Evolutionary conservation across 2,797 vertebrate species (phyloP).

Genomic region (Sciurus vulgaris): DNA sequence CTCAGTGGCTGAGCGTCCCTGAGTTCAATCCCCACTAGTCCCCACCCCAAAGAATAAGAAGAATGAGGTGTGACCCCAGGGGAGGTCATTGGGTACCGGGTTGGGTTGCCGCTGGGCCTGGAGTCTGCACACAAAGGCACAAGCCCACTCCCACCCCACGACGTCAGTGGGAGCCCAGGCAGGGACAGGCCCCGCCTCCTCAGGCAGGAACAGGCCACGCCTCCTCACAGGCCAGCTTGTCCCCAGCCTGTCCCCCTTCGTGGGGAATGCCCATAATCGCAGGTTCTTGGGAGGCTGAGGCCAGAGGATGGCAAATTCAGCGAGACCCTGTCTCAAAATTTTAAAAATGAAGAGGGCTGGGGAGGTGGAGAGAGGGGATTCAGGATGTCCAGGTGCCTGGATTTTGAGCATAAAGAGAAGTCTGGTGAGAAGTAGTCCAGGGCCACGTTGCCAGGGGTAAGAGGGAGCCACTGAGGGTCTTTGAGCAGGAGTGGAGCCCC

Average conservation of each 20-base stretch:
- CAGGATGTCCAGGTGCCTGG: neutral
- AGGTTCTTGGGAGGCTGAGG: neutral
- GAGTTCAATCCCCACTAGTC: neutral
- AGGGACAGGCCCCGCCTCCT: too few species aligned
- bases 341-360: neutral
- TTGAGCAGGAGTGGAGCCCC: neutral
- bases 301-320: neutral
- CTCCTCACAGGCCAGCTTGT: neutral
- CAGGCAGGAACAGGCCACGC: too few species aligned
- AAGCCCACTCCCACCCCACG: too few species aligned
- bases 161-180: neutral
- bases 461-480: neutral
- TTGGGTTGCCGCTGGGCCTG: too few species aligned
- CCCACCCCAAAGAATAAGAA: too few species aligned
- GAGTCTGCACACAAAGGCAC: neutral
- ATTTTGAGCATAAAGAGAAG: neutral
- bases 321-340: neutral
- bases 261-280: neutral
- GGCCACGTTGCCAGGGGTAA: neutral
- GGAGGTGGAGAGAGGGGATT: too few species aligned
- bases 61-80: neutral
- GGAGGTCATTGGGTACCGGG: too few species aligned
- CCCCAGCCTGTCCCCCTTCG: neutral
- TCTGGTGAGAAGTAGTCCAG: neutral
- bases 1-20: too few species aligned